phyloP scores from a whole-genome alignment of 2,113 vertebrate genomes.

The Gobiocypris rarus region DNA sequence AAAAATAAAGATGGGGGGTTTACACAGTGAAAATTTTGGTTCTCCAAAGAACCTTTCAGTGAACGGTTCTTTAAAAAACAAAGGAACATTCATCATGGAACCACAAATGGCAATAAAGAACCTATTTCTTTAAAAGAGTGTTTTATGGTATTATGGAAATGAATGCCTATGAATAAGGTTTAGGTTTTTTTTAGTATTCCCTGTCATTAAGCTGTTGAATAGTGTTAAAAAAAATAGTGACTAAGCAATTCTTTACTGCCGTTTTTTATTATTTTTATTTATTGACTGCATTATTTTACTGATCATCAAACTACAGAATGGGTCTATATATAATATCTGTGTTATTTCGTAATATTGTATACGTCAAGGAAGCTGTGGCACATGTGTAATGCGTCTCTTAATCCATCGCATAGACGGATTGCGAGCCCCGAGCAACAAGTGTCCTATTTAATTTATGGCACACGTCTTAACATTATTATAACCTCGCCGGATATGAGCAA shows the following conservation, averaged over 20 bases:
- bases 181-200: neutral
- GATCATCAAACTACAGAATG: neutral
- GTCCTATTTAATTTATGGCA: slow-evolving; percentile 53
- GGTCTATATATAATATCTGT: neutral
- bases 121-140: neutral
- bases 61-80: neutral
- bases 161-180: neutral
- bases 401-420: slow-evolving; percentile 17
- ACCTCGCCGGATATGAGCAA: neutral
- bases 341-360: neutral
- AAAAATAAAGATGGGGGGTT: neutral
- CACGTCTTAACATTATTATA: neutral
- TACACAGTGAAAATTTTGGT: neutral
- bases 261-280: neutral
- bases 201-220: neutral
- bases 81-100: neutral
- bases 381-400: neutral
- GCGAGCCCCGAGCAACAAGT: slow-evolving; percentile 72
- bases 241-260: neutral
- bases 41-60: neutral
- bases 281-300: neutral
- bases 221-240: neutral
- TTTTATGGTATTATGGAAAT: neutral
- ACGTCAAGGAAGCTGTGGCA: neutral
- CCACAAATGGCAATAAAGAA: neutral